Base-by-base conservation (phyloP, 2,797 vertebrate genomes). In the Sebastes flavidus region DNA sequence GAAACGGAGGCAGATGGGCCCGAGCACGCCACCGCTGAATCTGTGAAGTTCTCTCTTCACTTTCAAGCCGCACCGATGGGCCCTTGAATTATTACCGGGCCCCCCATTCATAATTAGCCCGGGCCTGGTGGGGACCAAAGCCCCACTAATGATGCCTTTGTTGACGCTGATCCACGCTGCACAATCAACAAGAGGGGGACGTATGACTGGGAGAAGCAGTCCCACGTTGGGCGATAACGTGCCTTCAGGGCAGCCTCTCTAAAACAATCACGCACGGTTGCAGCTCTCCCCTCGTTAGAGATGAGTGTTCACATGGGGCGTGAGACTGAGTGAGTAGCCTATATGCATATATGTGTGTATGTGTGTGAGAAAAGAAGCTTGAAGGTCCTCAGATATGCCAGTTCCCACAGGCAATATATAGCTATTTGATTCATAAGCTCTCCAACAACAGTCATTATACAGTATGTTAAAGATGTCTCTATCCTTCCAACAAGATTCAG, bases 111-210 rank as follows among this genome's bases (percentile, higher is more conserved):
- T 95, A 96, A 96, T 96, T 95, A 96, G 94, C 94, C 92, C 89
- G 22, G 84, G 91, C 91, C 94, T 95, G 92, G 93, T 95, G 93
- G 94, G 94, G 93, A 95, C 94, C 92, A 95, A 95, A 95, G 93
- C 92, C 86, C 91, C 93, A 90, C 94, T 96, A 96, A 96, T 95
- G 91, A 96, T 87, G 93, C 92, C 95, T 96, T 96, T 96, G 95
- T 96, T 92, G 92, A 91, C 9, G 88, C 89, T 94, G 94, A 95
- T 95, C 94, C 92, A 89, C 86, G 83, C 93, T 81, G 91, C 94
- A 95, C 95, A 95, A 93, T 96, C 93, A 95, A 95, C 92, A 94
- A 95, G 93, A 95, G 94, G 82, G 87, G 87, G 89, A 91, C 88
- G 92, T 91, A 93, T 93, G 92, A 95, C 93, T 87, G 89, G 84